phyloP scores from a whole-genome alignment of 2,113 vertebrate genomes.

The Tretioscincus oriximinensis region DNA sequence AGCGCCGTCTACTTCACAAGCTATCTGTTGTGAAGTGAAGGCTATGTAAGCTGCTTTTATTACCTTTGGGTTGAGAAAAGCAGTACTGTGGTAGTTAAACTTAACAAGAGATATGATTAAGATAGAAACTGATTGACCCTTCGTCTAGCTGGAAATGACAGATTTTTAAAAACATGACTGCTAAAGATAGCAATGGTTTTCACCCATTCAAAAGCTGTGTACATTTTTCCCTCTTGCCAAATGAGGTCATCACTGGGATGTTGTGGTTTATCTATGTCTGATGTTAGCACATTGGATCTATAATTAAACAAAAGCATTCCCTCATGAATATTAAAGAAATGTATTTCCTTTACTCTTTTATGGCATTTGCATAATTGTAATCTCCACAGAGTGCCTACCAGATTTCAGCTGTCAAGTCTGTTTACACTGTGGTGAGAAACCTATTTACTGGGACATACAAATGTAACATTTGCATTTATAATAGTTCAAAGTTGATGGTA shows the following conservation, averaged over 20 bases:
- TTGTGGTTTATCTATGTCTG: conserved; percentile 16
- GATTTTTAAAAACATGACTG: too few species aligned
- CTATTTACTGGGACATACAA: conserved; percentile 60
- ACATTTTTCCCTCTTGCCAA: not conserved
- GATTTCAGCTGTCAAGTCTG: conserved; percentile 52
- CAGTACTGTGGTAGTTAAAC: not conserved
- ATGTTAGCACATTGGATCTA: conserved; percentile 28
- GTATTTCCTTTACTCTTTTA: conserved; percentile 31
- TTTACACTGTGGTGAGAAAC: conserved; percentile 55
- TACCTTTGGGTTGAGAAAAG: too few species aligned
- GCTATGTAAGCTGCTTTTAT: too few species aligned
- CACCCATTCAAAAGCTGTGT: not conserved
- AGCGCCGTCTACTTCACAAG: too few species aligned
- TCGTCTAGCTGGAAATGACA: not conserved
- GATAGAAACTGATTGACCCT: not conserved
- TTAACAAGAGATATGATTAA: not conserved
- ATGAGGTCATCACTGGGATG: conserved; percentile 25
- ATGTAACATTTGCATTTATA: conserved; percentile 58
- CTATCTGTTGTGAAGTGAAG: too few species aligned
- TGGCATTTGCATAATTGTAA: conserved; percentile 53
- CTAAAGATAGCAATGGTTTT: not conserved
- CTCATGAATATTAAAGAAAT: conserved; percentile 52
- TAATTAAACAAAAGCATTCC: conserved; percentile 43
- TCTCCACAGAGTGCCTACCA: conserved; percentile 38
- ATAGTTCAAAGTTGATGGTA: conserved; percentile 46